Conservation (phyloP, 2,888 invertebrate genomes). For the Thera britannica region DNA sequence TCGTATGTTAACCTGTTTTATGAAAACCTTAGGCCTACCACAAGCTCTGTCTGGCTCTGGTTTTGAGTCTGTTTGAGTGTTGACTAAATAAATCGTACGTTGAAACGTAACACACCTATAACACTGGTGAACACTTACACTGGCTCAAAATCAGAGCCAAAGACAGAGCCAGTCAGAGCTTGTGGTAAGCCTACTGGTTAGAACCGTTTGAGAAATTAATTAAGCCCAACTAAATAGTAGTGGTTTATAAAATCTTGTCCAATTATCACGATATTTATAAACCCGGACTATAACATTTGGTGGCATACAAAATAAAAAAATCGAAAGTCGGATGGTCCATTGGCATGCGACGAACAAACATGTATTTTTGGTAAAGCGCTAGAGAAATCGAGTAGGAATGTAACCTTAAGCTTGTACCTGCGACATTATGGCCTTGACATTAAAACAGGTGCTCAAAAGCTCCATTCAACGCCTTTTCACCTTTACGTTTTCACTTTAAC, state of each 20-base stretch:
- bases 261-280: slow-evolving; percentile 48
- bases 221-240: not conserved
- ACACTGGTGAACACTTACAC: no score
- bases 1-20: slow-evolving; percentile 3
- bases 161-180: no score
- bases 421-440: slow-evolving; percentile 42
- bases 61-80: no score
- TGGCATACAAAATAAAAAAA: slow-evolving; percentile 43
- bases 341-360: slow-evolving; percentile 65
- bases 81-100: no score
- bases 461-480: slow-evolving; percentile 45
- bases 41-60: no score
- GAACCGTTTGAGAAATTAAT: slow-evolving; percentile 4
- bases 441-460: slow-evolving; percentile 44
- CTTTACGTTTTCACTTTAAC: slow-evolving; percentile 36
- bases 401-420: slow-evolving; percentile 43
- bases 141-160: no score
- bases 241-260: slow-evolving; percentile 38
- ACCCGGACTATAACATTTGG: slow-evolving; percentile 39
- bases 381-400: slow-evolving; percentile 72
- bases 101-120: no score
- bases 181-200: not conserved
- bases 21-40: not conserved
- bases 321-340: slow-evolving; percentile 41
- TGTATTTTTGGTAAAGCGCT: slow-evolving; percentile 52